phyloP scores from a whole-genome alignment of 1,140 invertebrate genomes.

The Leptinotarsa undecemlineata region DNA sequence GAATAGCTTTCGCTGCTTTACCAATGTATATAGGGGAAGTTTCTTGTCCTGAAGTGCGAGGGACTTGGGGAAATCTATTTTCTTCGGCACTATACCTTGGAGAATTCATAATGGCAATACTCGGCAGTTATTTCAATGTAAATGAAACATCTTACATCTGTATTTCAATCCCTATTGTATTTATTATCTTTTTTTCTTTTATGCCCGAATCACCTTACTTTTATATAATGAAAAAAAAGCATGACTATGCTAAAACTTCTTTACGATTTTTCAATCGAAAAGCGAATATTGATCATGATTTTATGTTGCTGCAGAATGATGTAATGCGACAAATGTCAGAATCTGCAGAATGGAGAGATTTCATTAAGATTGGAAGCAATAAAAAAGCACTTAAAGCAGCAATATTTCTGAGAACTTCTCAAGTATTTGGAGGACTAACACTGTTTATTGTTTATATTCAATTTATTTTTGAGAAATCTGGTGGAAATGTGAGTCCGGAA shows the following conservation, averaged over 20 bases:
- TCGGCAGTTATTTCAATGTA: slow-evolving; percentile 39
- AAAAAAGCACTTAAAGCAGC: slow-evolving; percentile 43
- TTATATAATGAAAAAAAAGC: slow-evolving; percentile 41
- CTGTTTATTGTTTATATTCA: slow-evolving; percentile 43
- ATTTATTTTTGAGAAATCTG: slow-evolving; percentile 43
- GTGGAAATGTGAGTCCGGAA: slow-evolving; percentile 17
- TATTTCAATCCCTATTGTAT: background rate
- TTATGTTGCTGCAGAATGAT: slow-evolving; percentile 40
- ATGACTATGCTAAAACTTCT: slow-evolving; percentile 40
- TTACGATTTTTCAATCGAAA: slow-evolving; percentile 58
- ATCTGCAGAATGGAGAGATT: slow-evolving; percentile 35
- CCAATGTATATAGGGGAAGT: slow-evolving; percentile 70
- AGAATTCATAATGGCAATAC: slow-evolving; percentile 57
- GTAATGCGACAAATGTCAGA: slow-evolving; percentile 44
- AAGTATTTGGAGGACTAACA: slow-evolving; percentile 44
- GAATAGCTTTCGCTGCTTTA: slow-evolving; percentile 24
- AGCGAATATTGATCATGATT: slow-evolving; percentile 41
- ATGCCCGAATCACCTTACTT: slow-evolving; percentile 51
- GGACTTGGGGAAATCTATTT: slow-evolving; percentile 58
- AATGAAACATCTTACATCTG: slow-evolving; percentile 28
- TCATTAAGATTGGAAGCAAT: slow-evolving; percentile 45
- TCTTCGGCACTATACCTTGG: slow-evolving; percentile 57
- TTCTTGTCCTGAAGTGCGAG: slow-evolving; percentile 67
- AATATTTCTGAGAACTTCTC: slow-evolving; percentile 38
- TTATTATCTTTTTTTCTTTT: background rate